Percentiles rank a stretch among this genome's conserved stretches.
These are phyloP conservation scores for Caenorhabditis panamensis DNA, from an alignment of 2,888 invertebrate genomes.

Conservation along the genomic window DNA sequence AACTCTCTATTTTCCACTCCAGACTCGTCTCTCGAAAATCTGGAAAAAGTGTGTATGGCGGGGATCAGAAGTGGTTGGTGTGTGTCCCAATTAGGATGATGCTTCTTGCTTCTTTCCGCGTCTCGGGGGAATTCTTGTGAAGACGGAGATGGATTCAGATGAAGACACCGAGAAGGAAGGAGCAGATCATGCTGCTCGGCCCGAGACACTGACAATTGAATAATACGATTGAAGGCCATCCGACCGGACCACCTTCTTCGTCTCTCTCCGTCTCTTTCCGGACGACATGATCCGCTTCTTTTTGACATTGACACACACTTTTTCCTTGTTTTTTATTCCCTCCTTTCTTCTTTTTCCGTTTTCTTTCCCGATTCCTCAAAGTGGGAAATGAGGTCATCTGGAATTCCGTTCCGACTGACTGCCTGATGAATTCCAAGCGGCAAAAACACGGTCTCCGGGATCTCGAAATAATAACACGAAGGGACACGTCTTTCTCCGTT, in stretches of 20 bases:
- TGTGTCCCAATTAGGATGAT: constrained; percentile 43
- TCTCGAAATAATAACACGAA: neutral
- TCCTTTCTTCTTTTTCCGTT: no score
- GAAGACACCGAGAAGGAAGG: constrained; percentile 34
- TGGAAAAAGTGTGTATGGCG: no score
- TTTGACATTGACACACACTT: constrained; percentile 11
- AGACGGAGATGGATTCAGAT: constrained; percentile 9
- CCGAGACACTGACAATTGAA: constrained; percentile 33
- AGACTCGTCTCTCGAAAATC: no score
- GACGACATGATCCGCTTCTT: constrained; percentile 24
- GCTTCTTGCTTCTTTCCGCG: constrained; percentile 9
- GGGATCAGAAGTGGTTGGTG: constrained; percentile 9
- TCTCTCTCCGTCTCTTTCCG: constrained; percentile 20
- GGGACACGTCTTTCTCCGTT: neutral
- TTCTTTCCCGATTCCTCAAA: constrained; percentile 9
- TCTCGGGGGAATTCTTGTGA: constrained; percentile 35
- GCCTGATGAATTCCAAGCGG: constrained; percentile 18
- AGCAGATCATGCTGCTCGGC: neutral
- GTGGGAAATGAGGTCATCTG: constrained; percentile 46
- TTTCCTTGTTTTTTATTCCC: constrained; percentile 18
- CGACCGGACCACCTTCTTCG: constrained; percentile 10
- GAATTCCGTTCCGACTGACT: constrained; percentile 49
- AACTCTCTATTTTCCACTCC: no score
- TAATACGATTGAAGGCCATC: constrained; percentile 54
- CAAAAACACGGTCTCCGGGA: constrained; percentile 9